Conservation (phyloP, 2,113 vertebrate species). For the Takifugu flavidus region DNA sequence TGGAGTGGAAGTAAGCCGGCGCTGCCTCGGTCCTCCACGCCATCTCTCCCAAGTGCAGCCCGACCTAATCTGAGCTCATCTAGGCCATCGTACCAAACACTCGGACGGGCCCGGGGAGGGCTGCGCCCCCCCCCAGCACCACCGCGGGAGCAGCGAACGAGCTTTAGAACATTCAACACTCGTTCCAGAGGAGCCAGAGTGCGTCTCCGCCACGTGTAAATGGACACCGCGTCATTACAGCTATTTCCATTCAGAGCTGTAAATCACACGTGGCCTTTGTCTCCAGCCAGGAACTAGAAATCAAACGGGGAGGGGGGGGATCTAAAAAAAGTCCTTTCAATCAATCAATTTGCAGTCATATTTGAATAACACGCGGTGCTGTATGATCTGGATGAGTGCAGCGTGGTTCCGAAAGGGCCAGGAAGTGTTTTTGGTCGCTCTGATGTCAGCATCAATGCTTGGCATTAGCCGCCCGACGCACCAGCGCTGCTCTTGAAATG, state of each 20-base stretch:
- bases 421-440: conserved; percentile 35
- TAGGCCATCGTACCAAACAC: conserved; percentile 73
- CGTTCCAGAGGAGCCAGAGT: too few relatives aligned
- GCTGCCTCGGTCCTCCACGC: conserved; percentile 34
- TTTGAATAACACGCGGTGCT: conserved; percentile 9
- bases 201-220: too few relatives aligned
- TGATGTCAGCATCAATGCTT: conserved; percentile 40
- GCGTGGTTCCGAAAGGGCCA: neutral
- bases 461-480: conserved; percentile 32
- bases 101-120: conserved; percentile 58
- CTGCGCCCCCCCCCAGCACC: conserved; percentile 13
- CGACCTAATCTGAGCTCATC: conserved; percentile 51
- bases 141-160: conserved; percentile 20
- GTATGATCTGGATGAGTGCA: conserved; percentile 16
- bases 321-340: neutral
- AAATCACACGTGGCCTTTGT: conserved; percentile 17
- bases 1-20: conserved; percentile 32
- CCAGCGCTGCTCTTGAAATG: conserved; percentile 16
- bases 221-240: conserved; percentile 2
- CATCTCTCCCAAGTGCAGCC: conserved; percentile 46
- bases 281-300: conserved; percentile 19
- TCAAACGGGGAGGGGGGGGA: neutral
- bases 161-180: neutral
- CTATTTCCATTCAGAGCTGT: conserved; percentile 5
- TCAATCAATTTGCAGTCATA: conserved; percentile 23